Evolutionary conservation across 1,140 invertebrate genomes (phyloP).

Genomic region (Drosophila pallidifrons): DNA sequence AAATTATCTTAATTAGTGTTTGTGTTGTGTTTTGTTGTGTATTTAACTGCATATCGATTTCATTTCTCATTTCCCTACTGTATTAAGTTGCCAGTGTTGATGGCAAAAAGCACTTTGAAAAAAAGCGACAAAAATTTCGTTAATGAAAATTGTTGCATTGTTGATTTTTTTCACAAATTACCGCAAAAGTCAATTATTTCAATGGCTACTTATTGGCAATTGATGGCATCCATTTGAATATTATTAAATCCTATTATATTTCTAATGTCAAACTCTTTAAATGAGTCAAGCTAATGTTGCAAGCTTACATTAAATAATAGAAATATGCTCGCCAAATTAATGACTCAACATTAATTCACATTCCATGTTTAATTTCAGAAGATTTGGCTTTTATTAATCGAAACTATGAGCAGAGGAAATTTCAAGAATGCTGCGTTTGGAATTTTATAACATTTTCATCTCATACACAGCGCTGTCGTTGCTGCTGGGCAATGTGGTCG

Average conservation of each 20-base stretch:
- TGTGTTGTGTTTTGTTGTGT: constrained; percentile 14
- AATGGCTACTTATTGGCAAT: too few relatives aligned
- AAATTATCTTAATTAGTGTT: constrained; percentile 37
- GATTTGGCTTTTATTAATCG: too few relatives aligned
- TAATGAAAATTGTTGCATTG: not conserved
- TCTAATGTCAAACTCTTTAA: too few relatives aligned
- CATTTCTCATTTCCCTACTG: not conserved
- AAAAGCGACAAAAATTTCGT: not conserved
- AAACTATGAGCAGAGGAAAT: constrained; percentile 9
- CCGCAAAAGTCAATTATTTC: too few relatives aligned
- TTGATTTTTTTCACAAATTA: not conserved
- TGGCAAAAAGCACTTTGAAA: not conserved
- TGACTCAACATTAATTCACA: not conserved
- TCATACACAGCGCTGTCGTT: not conserved
- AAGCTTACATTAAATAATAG: too few relatives aligned
- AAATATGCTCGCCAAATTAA: too few relatives aligned
- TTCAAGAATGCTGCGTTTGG: constrained; percentile 30
- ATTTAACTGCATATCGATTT: constrained; percentile 35
- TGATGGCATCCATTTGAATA: too few relatives aligned
- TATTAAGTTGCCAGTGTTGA: constrained; percentile 13
- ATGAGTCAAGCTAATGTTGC: too few relatives aligned
- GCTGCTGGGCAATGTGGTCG: constrained; percentile 10
- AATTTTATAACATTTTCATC: constrained; percentile 16
- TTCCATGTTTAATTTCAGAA: constrained; percentile 19
- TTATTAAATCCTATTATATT: too few relatives aligned